phyloP scores from a whole-genome alignment of 92 coral and sea anemone species.

The Chrysogorgia sp. region DNA sequence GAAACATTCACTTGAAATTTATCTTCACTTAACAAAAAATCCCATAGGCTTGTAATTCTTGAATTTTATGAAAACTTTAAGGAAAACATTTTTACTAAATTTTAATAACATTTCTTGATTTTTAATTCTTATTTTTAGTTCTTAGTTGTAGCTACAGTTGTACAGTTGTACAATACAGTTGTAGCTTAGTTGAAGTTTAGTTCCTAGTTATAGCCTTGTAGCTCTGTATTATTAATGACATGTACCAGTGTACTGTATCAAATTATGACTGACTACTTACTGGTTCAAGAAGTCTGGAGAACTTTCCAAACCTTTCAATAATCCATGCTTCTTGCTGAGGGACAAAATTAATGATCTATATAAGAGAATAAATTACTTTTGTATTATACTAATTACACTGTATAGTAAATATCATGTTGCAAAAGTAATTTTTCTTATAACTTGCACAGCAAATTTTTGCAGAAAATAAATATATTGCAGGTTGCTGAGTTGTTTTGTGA shows the following conservation, averaged over 20 bases:
- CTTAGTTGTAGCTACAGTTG: too few species aligned
- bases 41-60: not conserved
- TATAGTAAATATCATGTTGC: too few species aligned
- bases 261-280: constrained; percentile 60
- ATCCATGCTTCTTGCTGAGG: constrained; percentile 99
- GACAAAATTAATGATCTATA: constrained; percentile 87
- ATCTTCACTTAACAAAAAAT: not conserved
- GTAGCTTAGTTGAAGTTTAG: too few species aligned
- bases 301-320: constrained; percentile 94
- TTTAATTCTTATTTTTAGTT: too few species aligned
- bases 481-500: not conserved
- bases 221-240: not conserved
- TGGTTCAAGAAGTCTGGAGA: constrained; percentile 79
- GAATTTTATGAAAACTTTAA: too few species aligned
- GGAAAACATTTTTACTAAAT: too few species aligned
- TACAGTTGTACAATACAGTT: too few species aligned
- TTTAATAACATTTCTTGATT: too few species aligned
- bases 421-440: not conserved
- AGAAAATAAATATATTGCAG: not conserved
- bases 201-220: too few species aligned
- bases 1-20: constrained; percentile 11
- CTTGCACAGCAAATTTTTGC: not conserved
- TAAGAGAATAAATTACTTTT: not conserved
- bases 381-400: too few species aligned
- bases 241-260: not conserved